Base-by-base conservation (phyloP, 37 sponge, comb jelly and placozoan species). In the Theonella swinhoei region DNA sequence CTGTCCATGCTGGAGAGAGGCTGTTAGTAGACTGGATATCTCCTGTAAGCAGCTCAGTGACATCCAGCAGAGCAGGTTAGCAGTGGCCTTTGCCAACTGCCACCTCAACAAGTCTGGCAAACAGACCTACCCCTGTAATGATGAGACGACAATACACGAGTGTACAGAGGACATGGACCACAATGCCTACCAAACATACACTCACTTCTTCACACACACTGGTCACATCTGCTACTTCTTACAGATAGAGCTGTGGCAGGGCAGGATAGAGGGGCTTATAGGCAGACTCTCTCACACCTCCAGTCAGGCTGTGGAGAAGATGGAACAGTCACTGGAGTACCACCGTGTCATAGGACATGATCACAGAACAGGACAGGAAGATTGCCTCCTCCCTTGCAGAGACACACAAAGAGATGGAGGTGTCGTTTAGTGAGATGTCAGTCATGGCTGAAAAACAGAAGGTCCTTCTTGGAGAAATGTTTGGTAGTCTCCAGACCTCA, bases 161-260 rank as follows among this genome's bases (percentile, higher is more conserved):
- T 92, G 93, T 78, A 89, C 90, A 8, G 43, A 29, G 2, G 62
- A 47, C 32, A 92, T 92, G 93, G 82, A 85, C 42, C 66, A 33
- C 42, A 43, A 32, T 32, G 88, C 88, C 4, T 94, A 91, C 60
- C 42, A 80, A 25, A 74, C 80, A 4, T 92, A 87, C 73, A 91
- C 95, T 3, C 62, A 88, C 39, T 94, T 94, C 75, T 88, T 70
- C 92, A 91, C 94, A 3, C 90, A 94, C 79, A 88, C 95, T 11
- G 77, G 70, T 11, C 62, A 88, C 73, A 84, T 92, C 59, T 94
- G 95, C 65, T 88, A 78, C 77, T 94, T 80, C 76, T 61, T 94
- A 20, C 85, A 88, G 64, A 78, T 47, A 47, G 7, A 47, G 67
- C 69, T 88, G 19, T 94, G 95, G 95, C 92, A 92, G 70, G 86